Evolutionary conservation across 2,113 vertebrate genomes (phyloP).

Genomic region (Syrrhaptes paradoxus): DNA sequence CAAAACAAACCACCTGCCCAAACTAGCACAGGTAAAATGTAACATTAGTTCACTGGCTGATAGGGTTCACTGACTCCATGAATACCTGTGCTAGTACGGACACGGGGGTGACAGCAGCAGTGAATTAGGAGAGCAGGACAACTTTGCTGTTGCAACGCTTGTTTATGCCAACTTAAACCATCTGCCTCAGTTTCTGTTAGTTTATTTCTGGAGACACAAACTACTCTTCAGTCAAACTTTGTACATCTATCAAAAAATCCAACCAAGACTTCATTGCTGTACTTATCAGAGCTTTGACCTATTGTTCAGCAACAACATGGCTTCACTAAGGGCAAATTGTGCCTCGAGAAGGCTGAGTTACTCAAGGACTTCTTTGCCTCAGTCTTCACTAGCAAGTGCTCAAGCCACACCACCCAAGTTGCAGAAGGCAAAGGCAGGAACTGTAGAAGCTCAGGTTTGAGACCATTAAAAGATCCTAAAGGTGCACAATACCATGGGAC

Average conservation of each 20-base stretch:
- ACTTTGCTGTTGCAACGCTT: not conserved
- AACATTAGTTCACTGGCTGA: not conserved
- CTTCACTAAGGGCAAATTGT: too few species aligned
- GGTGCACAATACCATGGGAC: too few species aligned
- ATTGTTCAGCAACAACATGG: not conserved
- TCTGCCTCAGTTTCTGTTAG: not conserved
- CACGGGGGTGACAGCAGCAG: not conserved
- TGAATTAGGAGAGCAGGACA: not conserved
- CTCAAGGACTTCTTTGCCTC: too few species aligned
- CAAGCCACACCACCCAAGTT: too few species aligned
- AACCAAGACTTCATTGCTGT: not conserved
- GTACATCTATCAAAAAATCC: not conserved
- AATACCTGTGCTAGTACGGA: not conserved
- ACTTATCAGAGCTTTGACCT: not conserved
- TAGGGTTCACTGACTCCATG: not conserved
- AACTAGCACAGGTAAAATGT: not conserved
- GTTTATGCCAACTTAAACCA: not conserved
- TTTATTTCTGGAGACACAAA: not conserved
- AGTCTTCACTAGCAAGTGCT: too few species aligned
- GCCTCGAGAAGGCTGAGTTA: too few species aligned
- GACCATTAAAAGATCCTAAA: too few species aligned
- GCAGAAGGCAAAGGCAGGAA: too few species aligned
- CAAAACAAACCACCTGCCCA: not conserved
- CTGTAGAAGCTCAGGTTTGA: too few species aligned
- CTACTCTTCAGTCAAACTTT: not conserved